Percentiles rank a stretch among this genome's conserved stretches.
These are phyloP conservation scores for Portunus trituberculatus DNA, from an alignment of 1,140 invertebrate genomes.

Conservation along the genomic window DNA sequence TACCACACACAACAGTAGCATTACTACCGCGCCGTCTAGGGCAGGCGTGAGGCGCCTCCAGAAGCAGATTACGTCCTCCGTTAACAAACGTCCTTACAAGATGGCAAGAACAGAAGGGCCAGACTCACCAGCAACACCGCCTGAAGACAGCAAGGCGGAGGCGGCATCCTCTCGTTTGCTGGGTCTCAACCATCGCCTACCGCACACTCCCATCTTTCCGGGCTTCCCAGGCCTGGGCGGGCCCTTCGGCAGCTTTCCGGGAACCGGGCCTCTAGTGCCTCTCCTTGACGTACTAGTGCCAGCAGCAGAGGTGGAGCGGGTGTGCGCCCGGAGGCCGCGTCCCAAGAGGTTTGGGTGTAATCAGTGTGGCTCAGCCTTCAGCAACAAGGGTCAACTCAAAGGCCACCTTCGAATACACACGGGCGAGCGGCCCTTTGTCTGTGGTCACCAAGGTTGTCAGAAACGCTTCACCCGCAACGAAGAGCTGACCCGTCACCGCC, in stretches of 20 bases:
- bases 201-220: no score
- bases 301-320: constrained; percentile 69
- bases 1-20: not conserved
- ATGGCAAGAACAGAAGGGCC: not conserved
- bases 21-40: not conserved
- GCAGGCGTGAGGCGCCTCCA: not conserved
- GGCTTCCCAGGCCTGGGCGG: not conserved
- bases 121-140: not conserved
- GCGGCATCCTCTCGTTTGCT: not conserved
- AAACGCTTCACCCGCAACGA: constrained; percentile 96
- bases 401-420: constrained; percentile 95
- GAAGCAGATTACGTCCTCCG: not conserved
- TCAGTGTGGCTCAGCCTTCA: constrained; percentile 93
- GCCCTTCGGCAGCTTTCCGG: constrained; percentile 27
- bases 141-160: not conserved
- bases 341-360: constrained; percentile 94
- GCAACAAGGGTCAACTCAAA: constrained; percentile 95
- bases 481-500: constrained; percentile 93
- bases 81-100: not conserved
- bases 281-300: constrained; percentile 68
- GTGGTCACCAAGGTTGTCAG: constrained; percentile 90
- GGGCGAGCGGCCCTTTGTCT: constrained; percentile 92
- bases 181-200: not conserved
- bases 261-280: constrained; percentile 52
- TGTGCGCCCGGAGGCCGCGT: constrained; percentile 79